Evolutionary conservation across 2,113 vertebrate genomes (phyloP).

Genomic region (Poeciliopsis prolifica): DNA sequence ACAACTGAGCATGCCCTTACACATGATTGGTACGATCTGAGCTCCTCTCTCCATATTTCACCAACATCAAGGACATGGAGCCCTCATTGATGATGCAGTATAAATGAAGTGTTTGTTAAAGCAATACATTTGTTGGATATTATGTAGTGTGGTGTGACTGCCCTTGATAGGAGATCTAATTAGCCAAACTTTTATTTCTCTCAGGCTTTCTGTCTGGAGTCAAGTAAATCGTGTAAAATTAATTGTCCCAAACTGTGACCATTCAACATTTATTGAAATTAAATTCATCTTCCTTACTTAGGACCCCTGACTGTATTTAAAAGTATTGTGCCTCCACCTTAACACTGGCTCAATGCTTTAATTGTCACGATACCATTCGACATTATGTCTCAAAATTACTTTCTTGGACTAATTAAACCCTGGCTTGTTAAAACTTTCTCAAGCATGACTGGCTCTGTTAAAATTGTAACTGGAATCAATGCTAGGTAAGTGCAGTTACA

Average conservation of each 20-base stretch:
- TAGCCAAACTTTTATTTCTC: slow-evolving; percentile 62
- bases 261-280: slow-evolving; percentile 51
- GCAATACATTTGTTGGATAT: slow-evolving; percentile 47
- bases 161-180: slow-evolving; percentile 61
- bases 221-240: slow-evolving; percentile 38
- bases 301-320: slow-evolving; percentile 28
- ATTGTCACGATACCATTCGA: slow-evolving; percentile 21
- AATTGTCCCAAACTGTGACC: slow-evolving; percentile 46
- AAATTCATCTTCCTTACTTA: slow-evolving; percentile 42
- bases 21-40: slow-evolving; percentile 40
- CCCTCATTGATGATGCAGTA: slow-evolving; percentile 45
- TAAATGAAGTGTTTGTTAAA: slow-evolving; percentile 54
- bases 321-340: slow-evolving; percentile 8
- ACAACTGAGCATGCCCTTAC: slow-evolving; percentile 52
- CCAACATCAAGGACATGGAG: slow-evolving; percentile 46
- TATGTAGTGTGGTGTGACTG: slow-evolving; percentile 49
- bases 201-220: slow-evolving; percentile 35
- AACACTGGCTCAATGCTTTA: slow-evolving; percentile 16
- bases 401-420: slow-evolving; percentile 36
- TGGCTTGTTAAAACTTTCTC: slow-evolving; percentile 16
- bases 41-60: slow-evolving; percentile 53
- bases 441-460: slow-evolving; percentile 28
- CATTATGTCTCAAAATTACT: slow-evolving; percentile 10
- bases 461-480: slow-evolving; percentile 36
- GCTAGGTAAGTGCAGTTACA: slow-evolving; percentile 31